These are phyloP conservation scores for Dicyrtoma fusca DNA, from an alignment of 2,888 invertebrate species.

Conservation along the genomic window DNA sequence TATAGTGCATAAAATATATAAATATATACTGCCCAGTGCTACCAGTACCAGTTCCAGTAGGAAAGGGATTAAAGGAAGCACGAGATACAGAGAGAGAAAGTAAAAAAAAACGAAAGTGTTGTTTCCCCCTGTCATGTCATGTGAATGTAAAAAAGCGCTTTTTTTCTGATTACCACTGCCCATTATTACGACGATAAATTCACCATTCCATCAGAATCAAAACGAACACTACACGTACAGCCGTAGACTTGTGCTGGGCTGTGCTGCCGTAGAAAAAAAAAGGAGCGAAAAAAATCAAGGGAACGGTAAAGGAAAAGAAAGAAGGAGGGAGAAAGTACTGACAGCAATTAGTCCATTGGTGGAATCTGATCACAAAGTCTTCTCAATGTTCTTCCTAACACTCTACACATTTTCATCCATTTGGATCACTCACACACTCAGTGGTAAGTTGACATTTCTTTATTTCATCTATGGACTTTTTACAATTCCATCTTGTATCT, in stretches of 20 bases:
- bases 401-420: constrained; percentile 39
- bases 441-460: constrained; percentile 34
- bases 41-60: not conserved
- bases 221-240: too few species aligned
- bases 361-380: not conserved
- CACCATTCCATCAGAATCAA: too few species aligned
- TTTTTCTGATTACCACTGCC: constrained; percentile 19
- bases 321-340: too few species aligned
- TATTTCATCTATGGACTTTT: not conserved
- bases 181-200: constrained; percentile 2
- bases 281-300: too few species aligned
- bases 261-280: too few species aligned
- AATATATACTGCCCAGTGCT: not conserved
- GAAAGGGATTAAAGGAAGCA: not conserved
- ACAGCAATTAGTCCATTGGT: not conserved
- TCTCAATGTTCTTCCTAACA: constrained; percentile 36
- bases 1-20: not conserved
- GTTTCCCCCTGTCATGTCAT: constrained; percentile 9
- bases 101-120: constrained; percentile 12
- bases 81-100: constrained; percentile 6
- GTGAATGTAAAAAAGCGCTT: constrained; percentile 1
- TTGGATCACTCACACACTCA: constrained; percentile 39
- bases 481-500: too few species aligned
- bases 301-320: too few species aligned
- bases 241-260: too few species aligned